phyloP scores from a whole-genome alignment of 2,113 vertebrate genomes.

The Lepisosteus osseus region DNA sequence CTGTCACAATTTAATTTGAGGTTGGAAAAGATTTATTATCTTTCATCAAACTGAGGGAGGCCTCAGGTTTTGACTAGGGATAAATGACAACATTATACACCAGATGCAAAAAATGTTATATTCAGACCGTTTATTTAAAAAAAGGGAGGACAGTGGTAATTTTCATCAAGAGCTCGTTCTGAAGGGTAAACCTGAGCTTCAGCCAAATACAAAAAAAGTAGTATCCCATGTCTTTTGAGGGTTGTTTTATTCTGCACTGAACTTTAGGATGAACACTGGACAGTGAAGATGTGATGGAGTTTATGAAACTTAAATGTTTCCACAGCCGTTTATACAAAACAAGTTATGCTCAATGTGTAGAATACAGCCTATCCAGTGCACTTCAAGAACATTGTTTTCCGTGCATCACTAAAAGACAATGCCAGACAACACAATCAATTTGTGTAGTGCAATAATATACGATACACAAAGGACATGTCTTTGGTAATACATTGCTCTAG shows the following conservation, averaged over 20 bases:
- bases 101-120: background rate
- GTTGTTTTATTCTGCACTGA: background rate
- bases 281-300: background rate
- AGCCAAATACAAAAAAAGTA: too few species aligned
- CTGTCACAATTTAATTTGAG: background rate
- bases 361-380: background rate
- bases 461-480: background rate
- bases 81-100: background rate
- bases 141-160: too few species aligned
- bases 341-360: background rate
- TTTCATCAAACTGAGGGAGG: background rate
- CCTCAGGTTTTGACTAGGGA: background rate
- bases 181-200: background rate
- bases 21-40: background rate
- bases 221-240: background rate
- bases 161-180: background rate
- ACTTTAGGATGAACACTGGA: conserved; percentile 1
- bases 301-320: background rate
- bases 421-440: conserved; percentile 2
- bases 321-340: background rate
- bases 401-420: background rate
- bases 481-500: background rate
- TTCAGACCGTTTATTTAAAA: too few species aligned
- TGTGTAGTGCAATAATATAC: conserved; percentile 14
- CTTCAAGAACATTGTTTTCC: too few species aligned